Evolutionary conservation across 2,797 vertebrate genomes (phyloP), one percentile per base, ranked within the genome.

Genomic region (Morus bassanus): DNA sequence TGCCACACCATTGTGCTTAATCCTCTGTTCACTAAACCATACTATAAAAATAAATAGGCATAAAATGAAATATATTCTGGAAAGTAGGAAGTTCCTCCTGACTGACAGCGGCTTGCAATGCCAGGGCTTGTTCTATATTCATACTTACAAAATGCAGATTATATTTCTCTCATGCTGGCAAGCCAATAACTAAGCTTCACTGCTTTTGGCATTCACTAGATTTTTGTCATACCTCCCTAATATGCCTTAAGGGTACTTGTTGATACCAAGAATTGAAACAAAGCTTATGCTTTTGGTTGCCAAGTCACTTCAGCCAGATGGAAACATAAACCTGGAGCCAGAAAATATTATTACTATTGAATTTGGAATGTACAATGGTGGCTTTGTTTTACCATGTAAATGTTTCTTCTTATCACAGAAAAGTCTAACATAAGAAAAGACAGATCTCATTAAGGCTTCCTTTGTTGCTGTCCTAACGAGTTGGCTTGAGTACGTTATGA

Each of bases 171-270:
- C 86, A 24, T 91, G 87, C 88, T 96, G 95, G 96, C 94, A 97
- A 96, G 91, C 81, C 95, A 96, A 65, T 95, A 95, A 80, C 84
- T 92, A 92, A 88, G 86, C 91, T 89, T 96, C 94, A 86, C 81
- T 92, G 91, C 57, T 93, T 90, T 95, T 97, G 96, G 96, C 95
- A 96, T 88, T 54, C 93, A 74, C 84, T 94, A 76, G 67, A 83
- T 94, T 96, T 96, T 97, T 96, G 94, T 97, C 94, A 95, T 97
- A 96, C 94, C 93, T 97, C 95, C 91, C 96, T 97, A 96, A 97
- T 95, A 97, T 97, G 96, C 96, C 96, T 97, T 97, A 92, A 97
- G 95, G 96, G 94, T 95, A 96, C 93, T 96, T 97, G 96, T 96
- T 96, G 96, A 96, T 97, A 97, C 92, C 93, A 97, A 85, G 93